Conservation (phyloP, 92 coral and sea anemone species). For the Siderastrea radians region DNA sequence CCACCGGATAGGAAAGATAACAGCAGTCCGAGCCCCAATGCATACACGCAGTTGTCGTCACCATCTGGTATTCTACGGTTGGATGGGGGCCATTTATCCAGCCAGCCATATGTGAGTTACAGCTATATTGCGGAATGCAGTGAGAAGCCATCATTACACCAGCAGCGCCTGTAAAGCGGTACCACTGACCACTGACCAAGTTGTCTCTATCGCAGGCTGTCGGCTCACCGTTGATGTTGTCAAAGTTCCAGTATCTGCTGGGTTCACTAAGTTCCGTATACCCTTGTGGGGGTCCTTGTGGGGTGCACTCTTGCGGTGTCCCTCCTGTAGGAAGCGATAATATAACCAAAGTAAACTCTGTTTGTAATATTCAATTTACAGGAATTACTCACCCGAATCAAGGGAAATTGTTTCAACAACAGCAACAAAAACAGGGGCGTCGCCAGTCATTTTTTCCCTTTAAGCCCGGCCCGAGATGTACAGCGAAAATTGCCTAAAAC, state of each 20-base stretch:
- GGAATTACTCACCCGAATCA: too few species aligned
- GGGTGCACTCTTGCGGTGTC: too few species aligned
- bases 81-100: constrained; percentile 14
- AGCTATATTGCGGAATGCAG: not conserved
- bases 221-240: not conserved
- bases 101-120: constrained; percentile 5
- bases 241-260: not conserved
- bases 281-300: not conserved
- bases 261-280: not conserved
- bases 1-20: not conserved
- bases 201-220: not conserved
- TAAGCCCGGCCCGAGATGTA: too few species aligned
- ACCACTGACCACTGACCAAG: not conserved
- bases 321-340: too few species aligned
- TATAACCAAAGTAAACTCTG: too few species aligned
- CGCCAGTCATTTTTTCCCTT: too few species aligned
- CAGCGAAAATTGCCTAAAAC: too few species aligned
- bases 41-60: not conserved
- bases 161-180: constrained; percentile 13
- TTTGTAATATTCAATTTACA: too few species aligned
- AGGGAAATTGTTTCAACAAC: too few species aligned
- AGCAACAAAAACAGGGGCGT: too few species aligned
- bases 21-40: not conserved
- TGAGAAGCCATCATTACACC: not conserved
- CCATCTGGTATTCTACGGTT: not conserved